Base-by-base conservation (phyloP, 2,797 vertebrate species). In the Gallirallus australis region DNA sequence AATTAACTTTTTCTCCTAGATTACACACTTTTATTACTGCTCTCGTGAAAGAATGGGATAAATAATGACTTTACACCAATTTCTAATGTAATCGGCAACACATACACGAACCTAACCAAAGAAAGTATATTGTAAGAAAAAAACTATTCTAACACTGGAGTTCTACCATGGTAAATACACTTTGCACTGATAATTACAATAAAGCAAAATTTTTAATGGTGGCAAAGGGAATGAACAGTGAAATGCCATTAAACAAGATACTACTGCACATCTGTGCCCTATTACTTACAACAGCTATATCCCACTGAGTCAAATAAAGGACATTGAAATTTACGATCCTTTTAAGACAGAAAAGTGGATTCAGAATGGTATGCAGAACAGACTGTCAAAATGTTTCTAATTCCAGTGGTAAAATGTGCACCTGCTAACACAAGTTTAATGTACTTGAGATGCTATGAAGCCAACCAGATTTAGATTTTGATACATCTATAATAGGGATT, bases 31-130 rank as follows among this genome's bases (percentile, higher is more conserved):
- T 97, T 97, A 98, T 98, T 98, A 98, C 98, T 98, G 98, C 97
- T 98, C 96, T 98, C 96, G 50, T 98, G 98, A 97, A 97, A 97
- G 96, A 97, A 98, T 97, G 97, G 97, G 97, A 98, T 98, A 98
- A 98, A 98, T 98, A 98, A 98, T 98, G 98, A 98, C 97, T 97
- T 98, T 98, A 98, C 98, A 98, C 94, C 98, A 97, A 98, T 95
- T 97, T 97, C 98, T 98, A 98, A 98, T 97, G 98, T 97, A 98
- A 98, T 98, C 96, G 76, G 98, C 97, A 98, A 98, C 97, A 98
- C 98, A 96, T 98, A 98, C 97, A 98, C 98, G 89, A 98, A 97
- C 95, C 96, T 98, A 98, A 98, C 95, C 97, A 97, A 98, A 98
- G 93, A 97, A 98, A 98, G 97, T 92, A 96, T 98, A 97, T 91